A percentile compares a stretch with the other conserved stretches of the same genome.
Conservation (phyloP, 2,113 vertebrate genomes). For the Gadus chalcogrammus region DNA sequence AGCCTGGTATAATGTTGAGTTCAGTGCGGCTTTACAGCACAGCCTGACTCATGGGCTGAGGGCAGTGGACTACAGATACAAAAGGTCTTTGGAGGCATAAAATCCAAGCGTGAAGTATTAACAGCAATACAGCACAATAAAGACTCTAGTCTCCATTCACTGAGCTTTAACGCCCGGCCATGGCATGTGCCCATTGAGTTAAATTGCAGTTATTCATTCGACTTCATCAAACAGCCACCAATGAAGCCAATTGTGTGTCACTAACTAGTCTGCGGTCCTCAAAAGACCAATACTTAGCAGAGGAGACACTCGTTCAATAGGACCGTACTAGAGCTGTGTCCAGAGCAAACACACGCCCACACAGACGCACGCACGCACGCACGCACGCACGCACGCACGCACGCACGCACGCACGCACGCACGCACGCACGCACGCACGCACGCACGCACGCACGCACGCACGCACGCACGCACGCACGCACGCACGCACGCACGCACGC, state of each 20-base stretch:
- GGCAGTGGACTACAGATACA: neutral
- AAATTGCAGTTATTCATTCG: conserved; percentile 46
- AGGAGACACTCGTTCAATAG: conserved; percentile 45
- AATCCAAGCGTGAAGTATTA: conserved; percentile 4
- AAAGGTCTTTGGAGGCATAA: neutral
- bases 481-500: neutral
- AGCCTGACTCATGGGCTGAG: neutral
- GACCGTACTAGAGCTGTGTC: conserved; percentile 27
- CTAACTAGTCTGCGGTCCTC: conserved; percentile 55
- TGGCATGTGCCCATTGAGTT: conserved; percentile 39
- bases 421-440: conserved; percentile 16
- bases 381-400: conserved; percentile 16
- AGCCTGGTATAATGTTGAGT: neutral
- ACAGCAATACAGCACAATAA: conserved; percentile 5
- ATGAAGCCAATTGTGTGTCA: conserved; percentile 59
- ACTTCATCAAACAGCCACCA: conserved; percentile 38
- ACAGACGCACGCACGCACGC: conserved; percentile 10
- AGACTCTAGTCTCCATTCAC: neutral
- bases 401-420: conserved; percentile 19
- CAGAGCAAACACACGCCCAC: conserved; percentile 41
- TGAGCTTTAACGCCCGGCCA: conserved; percentile 4
- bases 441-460: conserved; percentile 18
- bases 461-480: conserved; percentile 22
- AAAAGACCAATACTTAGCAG: conserved; percentile 49
- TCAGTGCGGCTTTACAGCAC: neutral